These are phyloP conservation scores for Steinernema feltiae DNA, from an alignment of 1,140 invertebrate genomes.

Conservation along the genomic window DNA sequence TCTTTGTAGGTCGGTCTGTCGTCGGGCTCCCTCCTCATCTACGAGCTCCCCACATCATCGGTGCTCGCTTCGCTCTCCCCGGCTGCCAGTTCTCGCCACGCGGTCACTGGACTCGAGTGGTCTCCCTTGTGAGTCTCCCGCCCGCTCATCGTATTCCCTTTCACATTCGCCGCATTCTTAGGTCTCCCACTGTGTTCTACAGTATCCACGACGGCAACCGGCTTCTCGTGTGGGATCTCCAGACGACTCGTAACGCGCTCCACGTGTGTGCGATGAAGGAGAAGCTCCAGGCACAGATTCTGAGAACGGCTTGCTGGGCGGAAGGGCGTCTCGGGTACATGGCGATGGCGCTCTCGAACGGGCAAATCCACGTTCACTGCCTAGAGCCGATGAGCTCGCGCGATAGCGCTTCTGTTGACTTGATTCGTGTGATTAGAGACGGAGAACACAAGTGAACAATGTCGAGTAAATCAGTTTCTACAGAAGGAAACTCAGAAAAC, in stretches of 20 bases:
- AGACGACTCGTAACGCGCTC: neutral
- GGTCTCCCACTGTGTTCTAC: neutral
- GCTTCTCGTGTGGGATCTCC: conserved; percentile 1
- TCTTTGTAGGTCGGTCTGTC: neutral
- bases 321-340: neutral
- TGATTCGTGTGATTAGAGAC: neutral
- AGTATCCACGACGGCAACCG: conserved; percentile 1
- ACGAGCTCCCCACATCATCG: neutral
- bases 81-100: neutral
- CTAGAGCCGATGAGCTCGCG: neutral
- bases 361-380: neutral
- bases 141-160: neutral
- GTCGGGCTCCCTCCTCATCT: neutral
- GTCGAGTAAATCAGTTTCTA: too few species aligned
- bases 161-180: neutral
- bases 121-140: neutral
- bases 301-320: neutral
- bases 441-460: too few species aligned
- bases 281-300: neutral
- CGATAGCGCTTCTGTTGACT: neutral
- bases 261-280: conserved; percentile 5
- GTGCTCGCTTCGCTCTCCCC: neutral
- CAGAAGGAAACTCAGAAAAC: too few species aligned
- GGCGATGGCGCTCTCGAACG: conserved; percentile 2
- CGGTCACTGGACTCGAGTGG: neutral